Evolutionary conservation across 2,888 invertebrate genomes (phyloP).

Genomic region (Cataglyphis livida): DNA sequence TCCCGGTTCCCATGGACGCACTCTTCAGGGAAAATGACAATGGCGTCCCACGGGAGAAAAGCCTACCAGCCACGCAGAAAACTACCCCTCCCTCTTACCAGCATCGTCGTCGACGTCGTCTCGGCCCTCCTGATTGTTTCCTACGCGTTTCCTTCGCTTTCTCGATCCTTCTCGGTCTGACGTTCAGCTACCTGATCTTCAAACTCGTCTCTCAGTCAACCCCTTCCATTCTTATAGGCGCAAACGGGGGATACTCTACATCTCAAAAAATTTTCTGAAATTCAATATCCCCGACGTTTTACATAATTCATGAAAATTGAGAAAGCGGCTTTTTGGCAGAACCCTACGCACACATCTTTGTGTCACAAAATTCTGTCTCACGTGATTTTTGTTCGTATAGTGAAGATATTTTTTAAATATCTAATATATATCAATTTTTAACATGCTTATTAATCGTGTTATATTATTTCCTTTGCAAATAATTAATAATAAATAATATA

Average conservation of each 20-base stretch:
- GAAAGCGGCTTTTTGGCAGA: constrained; percentile 81
- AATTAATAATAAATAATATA: constrained; percentile 10
- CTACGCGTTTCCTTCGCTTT: constrained; percentile 80
- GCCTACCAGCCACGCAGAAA: constrained; percentile 79
- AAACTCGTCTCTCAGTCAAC: constrained; percentile 60
- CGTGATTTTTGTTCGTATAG: not conserved
- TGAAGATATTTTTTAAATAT: not conserved
- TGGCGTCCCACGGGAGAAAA: constrained; percentile 82
- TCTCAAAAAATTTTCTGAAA: constrained; percentile 81
- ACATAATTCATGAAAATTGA: constrained; percentile 85
- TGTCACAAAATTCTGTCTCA: constrained; percentile 10
- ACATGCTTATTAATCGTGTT: not conserved
- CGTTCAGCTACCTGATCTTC: constrained; percentile 63
- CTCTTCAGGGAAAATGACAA: constrained; percentile 83
- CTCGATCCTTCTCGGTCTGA: constrained; percentile 57
- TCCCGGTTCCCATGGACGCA: constrained; percentile 78
- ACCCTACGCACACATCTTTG: not conserved
- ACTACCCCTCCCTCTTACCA: constrained; percentile 67
- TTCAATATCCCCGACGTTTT: constrained; percentile 84
- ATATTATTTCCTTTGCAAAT: not conserved
- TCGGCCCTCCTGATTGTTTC: constrained; percentile 83
- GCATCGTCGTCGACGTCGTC: constrained; percentile 70
- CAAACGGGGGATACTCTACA: constrained; percentile 87
- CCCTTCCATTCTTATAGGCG: constrained; percentile 67
- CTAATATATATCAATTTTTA: not conserved